These are phyloP conservation scores for Anhinga anhinga DNA, from an alignment of 2,113 vertebrate genomes.

Conservation along the genomic window DNA sequence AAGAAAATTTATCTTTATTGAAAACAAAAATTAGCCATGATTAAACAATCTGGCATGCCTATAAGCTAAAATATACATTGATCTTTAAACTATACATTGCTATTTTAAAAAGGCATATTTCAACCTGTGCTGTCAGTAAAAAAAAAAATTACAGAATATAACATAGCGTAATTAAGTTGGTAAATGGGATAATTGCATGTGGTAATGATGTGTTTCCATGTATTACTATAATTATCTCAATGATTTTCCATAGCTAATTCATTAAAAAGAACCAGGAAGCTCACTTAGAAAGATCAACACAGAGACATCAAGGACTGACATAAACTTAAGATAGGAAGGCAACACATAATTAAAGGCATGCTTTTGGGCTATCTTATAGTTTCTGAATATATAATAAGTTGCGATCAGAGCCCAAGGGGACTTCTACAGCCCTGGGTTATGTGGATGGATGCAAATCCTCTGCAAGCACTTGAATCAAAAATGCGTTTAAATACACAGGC, in stretches of 20 bases:
- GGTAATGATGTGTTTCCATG: conserved; percentile 72
- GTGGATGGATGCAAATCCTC: conserved; percentile 13
- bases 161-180: conserved; percentile 49
- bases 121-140: conserved; percentile 37
- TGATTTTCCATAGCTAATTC: conserved; percentile 70
- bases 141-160: conserved; percentile 24
- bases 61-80: neutral
- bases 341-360: conserved; percentile 63
- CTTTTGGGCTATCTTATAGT: conserved; percentile 57
- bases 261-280: conserved; percentile 70
- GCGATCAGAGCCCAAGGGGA: conserved; percentile 39
- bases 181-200: conserved; percentile 68
- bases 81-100: neutral
- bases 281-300: conserved; percentile 68
- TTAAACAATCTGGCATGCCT: neutral
- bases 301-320: conserved; percentile 67
- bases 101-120: conserved; percentile 37
- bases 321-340: conserved; percentile 56
- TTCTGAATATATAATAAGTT: conserved; percentile 21
- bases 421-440: neutral
- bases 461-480: neutral
- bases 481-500: neutral
- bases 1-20: neutral
- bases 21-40: neutral
- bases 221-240: conserved; percentile 71